Percentiles rank a stretch among this genome's conserved stretches.
These are phyloP conservation scores for Falco peregrinus DNA, from an alignment of 2,797 vertebrate genomes.

Conservation along the genomic window DNA sequence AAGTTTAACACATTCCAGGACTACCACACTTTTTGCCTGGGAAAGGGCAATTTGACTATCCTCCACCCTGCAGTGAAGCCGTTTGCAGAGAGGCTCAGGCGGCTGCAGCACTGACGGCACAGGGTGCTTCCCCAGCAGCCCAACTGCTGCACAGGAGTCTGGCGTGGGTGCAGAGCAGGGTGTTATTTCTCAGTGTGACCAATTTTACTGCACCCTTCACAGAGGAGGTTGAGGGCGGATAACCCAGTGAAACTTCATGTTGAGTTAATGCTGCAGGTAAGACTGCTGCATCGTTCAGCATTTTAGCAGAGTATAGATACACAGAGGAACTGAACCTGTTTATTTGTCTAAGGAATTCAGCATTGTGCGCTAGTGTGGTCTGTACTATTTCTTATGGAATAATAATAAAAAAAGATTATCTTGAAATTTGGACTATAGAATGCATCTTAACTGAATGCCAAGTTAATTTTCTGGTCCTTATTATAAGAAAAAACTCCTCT, in stretches of 20 bases:
- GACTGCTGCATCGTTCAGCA: not conserved
- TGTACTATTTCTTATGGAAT: not conserved
- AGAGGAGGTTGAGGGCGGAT: no score
- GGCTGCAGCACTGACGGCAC: not conserved
- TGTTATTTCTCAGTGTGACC: no score
- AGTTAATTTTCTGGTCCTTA: not conserved
- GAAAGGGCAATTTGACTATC: not conserved
- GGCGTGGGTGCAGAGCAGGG: fast-evolving
- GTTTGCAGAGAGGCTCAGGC: not conserved
- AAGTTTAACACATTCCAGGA: not conserved
- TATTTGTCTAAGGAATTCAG: not conserved
- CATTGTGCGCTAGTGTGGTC: no score
- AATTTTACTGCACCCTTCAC: not conserved
- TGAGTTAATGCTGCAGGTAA: not conserved
- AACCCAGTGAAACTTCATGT: fast-evolving
- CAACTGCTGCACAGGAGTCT: fast-evolving
- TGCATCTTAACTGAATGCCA: not conserved
- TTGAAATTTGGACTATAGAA: not conserved
- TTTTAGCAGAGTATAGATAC: not conserved
- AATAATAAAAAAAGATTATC: not conserved
- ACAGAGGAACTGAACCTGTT: not conserved
- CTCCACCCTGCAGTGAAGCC: not conserved
- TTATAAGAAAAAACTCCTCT: not conserved
- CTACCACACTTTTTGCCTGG: not conserved
- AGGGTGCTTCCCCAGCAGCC: not conserved